Evolutionary conservation across 1,140 invertebrate genomes (phyloP).

Genomic region (Papilio dardanus): DNA sequence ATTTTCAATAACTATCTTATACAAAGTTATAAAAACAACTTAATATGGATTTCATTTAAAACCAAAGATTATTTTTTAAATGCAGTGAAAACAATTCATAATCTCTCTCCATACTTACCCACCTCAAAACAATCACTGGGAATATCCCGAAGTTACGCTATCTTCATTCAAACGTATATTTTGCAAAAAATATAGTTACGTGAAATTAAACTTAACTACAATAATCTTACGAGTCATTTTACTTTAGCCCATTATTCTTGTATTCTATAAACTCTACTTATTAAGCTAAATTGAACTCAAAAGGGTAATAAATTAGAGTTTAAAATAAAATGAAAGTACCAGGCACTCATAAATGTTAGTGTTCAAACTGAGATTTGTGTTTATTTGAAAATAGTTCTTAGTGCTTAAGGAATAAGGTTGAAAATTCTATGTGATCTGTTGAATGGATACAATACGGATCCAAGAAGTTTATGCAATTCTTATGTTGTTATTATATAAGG

Average conservation of each 20-base stretch:
- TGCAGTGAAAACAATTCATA: slow-evolving; percentile 38
- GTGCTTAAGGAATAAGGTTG: slow-evolving; percentile 22
- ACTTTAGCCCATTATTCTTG: neutral
- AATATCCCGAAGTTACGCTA: slow-evolving; percentile 75
- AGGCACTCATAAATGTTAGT: slow-evolving; percentile 1
- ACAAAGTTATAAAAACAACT: neutral
- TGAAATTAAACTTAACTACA: slow-evolving; percentile 48
- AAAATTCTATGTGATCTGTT: slow-evolving; percentile 38
- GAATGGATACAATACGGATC: slow-evolving; percentile 62
- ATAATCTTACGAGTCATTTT: slow-evolving; percentile 40
- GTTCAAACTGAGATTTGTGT: slow-evolving; percentile 11
- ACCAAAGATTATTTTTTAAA: neutral
- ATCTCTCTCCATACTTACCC: slow-evolving; percentile 53
- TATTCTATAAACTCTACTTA: neutral
- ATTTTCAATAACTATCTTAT: neutral
- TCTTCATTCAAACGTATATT: slow-evolving; percentile 65
- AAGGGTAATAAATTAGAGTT: slow-evolving; percentile 31
- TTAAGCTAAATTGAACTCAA: slow-evolving; percentile 4
- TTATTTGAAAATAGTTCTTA: slow-evolving; percentile 37
- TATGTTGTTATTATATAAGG: slow-evolving; percentile 80
- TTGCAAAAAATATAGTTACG: slow-evolving; percentile 42
- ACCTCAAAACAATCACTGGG: slow-evolving; percentile 59
- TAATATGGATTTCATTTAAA: neutral
- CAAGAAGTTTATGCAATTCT: slow-evolving; percentile 78
- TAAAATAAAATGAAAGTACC: slow-evolving; percentile 33